Conservation (phyloP, 2,888 invertebrate genomes). For the Acanthacorydalis orientalis region DNA sequence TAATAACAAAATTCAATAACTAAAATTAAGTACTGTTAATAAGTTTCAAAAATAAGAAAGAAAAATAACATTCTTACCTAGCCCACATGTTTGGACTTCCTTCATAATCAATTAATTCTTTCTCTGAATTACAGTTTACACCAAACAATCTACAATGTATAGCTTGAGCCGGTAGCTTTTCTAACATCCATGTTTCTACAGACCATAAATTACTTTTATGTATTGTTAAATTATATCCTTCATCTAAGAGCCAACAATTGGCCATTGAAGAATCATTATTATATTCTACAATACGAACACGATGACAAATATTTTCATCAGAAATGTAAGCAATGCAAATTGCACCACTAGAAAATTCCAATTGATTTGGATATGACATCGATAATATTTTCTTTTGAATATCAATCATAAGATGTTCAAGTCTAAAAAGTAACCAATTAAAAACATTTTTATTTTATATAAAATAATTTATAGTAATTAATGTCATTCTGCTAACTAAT, state of each 20-base stretch:
- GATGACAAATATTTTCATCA: background rate
- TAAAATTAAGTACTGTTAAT: no score
- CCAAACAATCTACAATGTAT: constrained; percentile 3
- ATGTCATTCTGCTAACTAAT: no score
- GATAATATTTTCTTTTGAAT: no score
- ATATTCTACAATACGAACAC: background rate
- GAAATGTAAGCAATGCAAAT: background rate
- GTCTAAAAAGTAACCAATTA: no score
- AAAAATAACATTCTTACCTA: background rate
- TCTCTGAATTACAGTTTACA: background rate
- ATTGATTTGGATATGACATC: background rate
- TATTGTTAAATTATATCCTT: background rate
- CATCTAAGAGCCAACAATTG: constrained; percentile 2
- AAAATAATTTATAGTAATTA: no score
- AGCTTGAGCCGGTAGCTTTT: background rate
- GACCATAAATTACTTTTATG: background rate
- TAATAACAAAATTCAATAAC: no score
- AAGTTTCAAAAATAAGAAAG: no score
- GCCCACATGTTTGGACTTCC: background rate
- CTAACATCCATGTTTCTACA: background rate
- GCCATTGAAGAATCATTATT: background rate
- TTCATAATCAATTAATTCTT: constrained; percentile 1
- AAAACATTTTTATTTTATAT: no score
- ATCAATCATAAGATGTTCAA: no score
- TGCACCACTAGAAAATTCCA: background rate